Conservation (phyloP, 2,797 vertebrate species). For the Pangasius sanitwongsei region DNA sequence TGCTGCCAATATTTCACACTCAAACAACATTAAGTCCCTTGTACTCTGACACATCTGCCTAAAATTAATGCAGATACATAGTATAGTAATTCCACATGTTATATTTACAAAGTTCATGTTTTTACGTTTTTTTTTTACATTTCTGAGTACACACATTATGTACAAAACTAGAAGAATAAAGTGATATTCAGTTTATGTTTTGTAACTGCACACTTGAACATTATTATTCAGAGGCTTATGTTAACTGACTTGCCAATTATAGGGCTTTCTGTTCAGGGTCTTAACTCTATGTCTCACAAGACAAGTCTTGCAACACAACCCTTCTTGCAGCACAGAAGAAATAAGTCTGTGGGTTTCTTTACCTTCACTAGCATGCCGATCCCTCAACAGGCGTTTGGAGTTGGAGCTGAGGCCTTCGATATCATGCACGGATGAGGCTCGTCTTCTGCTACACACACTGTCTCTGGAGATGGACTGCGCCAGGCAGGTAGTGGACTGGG, state of each 20-base stretch:
- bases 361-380: conserved; percentile 92
- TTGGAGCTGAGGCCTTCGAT: conserved; percentile 90
- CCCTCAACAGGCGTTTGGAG: conserved; percentile 87
- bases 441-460: conserved; percentile 89
- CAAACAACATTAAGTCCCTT: not conserved
- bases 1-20: not conserved
- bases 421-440: conserved; percentile 95
- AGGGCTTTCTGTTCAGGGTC: not conserved
- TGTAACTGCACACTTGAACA: not conserved
- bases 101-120: not conserved
- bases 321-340: not conserved
- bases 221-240: not conserved
- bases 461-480: conserved; percentile 88
- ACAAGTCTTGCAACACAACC: not conserved
- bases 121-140: not conserved
- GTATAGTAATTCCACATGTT: not conserved
- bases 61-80: not conserved
- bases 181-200: not conserved
- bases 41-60: not conserved
- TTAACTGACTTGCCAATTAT: not conserved
- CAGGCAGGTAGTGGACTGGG: conserved; percentile 84
- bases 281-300: not conserved
- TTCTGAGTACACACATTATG: not conserved
- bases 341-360: conserved; percentile 49
- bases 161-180: not conserved